Base-by-base conservation (phyloP, 2,113 vertebrate species). In the Myxocyprinus asiaticus region DNA sequence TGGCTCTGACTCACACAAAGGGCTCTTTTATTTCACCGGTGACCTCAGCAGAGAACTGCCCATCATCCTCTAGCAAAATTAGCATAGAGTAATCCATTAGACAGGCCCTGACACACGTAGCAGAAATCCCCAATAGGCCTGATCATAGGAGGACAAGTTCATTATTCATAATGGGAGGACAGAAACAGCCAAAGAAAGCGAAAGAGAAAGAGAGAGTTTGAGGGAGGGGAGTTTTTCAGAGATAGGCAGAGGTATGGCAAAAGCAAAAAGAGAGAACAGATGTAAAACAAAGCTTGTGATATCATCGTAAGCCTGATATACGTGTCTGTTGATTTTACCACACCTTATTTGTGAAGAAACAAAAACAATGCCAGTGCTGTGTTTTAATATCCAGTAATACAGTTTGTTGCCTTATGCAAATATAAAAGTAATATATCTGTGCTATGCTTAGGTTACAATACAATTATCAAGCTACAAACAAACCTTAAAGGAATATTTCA, bases 81-180 rank as follows among this genome's bases (percentile, higher is more conserved):
- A 84, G 71, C 80, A 82, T 71, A 76, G 42, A 65, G 53, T 53
- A 61, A 72, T 76, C 79, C 62, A 79, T 84, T 76, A 84, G 80
- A 81, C 76, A 76, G 80, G 80, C 59, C 70, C 47, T 78, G 71
- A 73, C 72, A 81, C 77, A 76, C 75, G 76, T 51, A 45, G 55
- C 61, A 68, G 76, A 79, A 79, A 76, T 72, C 80, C 76, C 66
- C 71, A 81, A 66, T 74, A 81, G 66, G 66, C 65, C 62, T 67
- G 72, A 82, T 84, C 61, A 76, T 63, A 84, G 42, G n/a, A 67
- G 67, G 70, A 76, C 83, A 79, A 76, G 67, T 84, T 84, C 47
- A 82, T 71, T 79, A 76, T 76, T 76, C 55, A 69, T 83, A 83
- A 77, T 82, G 64, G 55, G 15, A 76, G 59, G 44, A 66, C 11